Base-by-base conservation (phyloP, 2,888 invertebrate species). In the Hypena proboscidalis region DNA sequence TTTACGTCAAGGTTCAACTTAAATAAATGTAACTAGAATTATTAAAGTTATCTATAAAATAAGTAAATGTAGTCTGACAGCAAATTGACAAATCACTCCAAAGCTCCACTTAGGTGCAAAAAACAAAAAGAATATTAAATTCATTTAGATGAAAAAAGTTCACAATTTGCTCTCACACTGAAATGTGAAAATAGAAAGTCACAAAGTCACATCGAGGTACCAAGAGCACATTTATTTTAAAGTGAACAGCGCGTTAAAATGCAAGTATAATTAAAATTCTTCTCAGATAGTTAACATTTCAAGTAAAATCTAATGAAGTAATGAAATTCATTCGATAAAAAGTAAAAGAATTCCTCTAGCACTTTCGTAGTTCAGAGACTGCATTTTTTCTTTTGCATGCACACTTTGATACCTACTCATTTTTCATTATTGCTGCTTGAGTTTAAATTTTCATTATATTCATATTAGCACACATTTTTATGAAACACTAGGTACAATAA, bases 171-270 rank as follows among this genome's bases (percentile, higher is more conserved):
- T 38, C 27, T 5, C 40, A 56, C 35, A 44, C 20, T 21, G 6
- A 31, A 14, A 33, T 19, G 13, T 17, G 21, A 38, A 29, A 8
- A 29, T 9, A 29, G 4, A 29, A 29, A 41, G 14, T 44, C 26
- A 46, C 36, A 41, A 39, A 6, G 13, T 29, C 3, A 17, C 21
- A 48, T 54, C 40, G 41, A 71, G n/a, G 66, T 54, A 74, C 70
- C 58, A 74, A 73, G 70, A 74, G 68, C 71, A 71, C 65, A 66
- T 65, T 44, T 60, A 67, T 58, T 58, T 54, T 57, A 62, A 56
- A 53, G 56, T 41, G 42, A 55, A 45, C 53, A 54, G 42, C 36
- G 38, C 44, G 48, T 62, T n/a, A 66, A 66, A 69, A 61, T 65
- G 55, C 58, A 61, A 47, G 56, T 42, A 54, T 63, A 61, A 73